Evolutionary conservation across 2,113 vertebrate species (phyloP), one percentile per base, ranked within the genome.

Genomic region (Talpa occidentalis): DNA sequence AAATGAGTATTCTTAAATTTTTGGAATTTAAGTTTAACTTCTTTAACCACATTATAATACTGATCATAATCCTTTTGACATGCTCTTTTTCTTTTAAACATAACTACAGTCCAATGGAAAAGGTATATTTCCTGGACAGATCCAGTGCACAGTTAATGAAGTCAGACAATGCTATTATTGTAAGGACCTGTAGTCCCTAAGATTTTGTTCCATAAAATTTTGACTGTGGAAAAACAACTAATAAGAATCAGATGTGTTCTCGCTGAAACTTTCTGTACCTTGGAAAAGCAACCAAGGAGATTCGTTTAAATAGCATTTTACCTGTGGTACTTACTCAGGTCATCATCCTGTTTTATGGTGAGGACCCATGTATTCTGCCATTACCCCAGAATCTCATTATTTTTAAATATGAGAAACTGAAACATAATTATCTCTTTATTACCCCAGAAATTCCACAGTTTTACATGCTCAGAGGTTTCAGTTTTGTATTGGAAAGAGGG

Each of bases 341-440:
- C 62, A 17, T 49, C 40, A 69, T 32, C 26, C 64, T 30, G 1
- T 78, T 96, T 78, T 60, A 80, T 52, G n/a, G 95, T 94, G 88
- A 96, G 76, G 94, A 93, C 88, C 67, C 40, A 37, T 10, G 78
- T 11, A 85, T 24, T 93, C 80, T 93, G 62, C 77, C 90, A 77
- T 94, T 73, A 73, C 81, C 90, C 77, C 89, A 96, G 85, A 81
- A 95, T 91, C 94, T 90, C 81, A 88, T 94, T 97, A 77, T 95
- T 95, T 96, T 94, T 91, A 70, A 97, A 96, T 78, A 70, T 62
- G 91, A 90, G 76, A 73, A 97, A 96, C 92, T 96, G 47, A 94
- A 94, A 17, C 2, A 87, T 87, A 97, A 94, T 56, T 60, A 69
- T 10, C 47, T 96, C 2, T 95, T 91, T 91, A 67, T 37, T 88